These are phyloP conservation scores for Apaloderma vittatum DNA, from an alignment of 2,113 vertebrate genomes.

Conservation along the genomic window DNA sequence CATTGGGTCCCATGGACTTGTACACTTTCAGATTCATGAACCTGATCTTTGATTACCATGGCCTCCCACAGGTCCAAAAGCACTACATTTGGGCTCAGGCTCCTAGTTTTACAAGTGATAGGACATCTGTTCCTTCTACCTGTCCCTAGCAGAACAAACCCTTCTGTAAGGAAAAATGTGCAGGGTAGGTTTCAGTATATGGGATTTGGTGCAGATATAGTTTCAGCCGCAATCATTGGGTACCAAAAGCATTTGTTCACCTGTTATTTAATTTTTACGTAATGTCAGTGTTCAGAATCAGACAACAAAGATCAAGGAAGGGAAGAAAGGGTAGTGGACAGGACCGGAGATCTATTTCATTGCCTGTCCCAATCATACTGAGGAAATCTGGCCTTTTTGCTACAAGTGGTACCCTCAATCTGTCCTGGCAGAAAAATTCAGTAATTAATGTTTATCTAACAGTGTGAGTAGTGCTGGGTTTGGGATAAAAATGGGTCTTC, in stretches of 20 bases:
- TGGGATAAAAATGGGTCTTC: not conserved
- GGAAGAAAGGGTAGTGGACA: not conserved
- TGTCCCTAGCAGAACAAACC: not conserved
- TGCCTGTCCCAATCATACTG: not conserved
- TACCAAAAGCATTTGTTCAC: not conserved
- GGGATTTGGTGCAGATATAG: rapidly evolving
- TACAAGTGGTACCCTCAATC: not conserved
- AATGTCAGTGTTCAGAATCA: not conserved
- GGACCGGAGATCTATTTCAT: rapidly evolving
- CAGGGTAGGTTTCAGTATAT: not conserved
- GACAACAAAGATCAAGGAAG: not conserved
- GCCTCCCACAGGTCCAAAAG: not conserved
- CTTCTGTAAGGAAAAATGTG: not conserved
- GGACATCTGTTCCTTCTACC: not conserved
- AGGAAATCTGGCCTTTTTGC: not conserved
- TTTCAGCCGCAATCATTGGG: not conserved
- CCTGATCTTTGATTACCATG: too few species aligned
- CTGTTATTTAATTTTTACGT: not conserved
- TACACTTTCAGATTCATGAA: too few species aligned
- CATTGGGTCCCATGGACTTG: too few species aligned
- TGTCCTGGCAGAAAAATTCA: not conserved
- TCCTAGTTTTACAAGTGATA: not conserved
- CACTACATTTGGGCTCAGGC: not conserved
- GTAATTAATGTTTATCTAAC: not conserved
- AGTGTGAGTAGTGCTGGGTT: not conserved